A percentile compares a stretch with the other conserved stretches of the same genome.
Evolutionary conservation across 2,888 invertebrate species (phyloP).

Genomic region (Pteria penguin): DNA sequence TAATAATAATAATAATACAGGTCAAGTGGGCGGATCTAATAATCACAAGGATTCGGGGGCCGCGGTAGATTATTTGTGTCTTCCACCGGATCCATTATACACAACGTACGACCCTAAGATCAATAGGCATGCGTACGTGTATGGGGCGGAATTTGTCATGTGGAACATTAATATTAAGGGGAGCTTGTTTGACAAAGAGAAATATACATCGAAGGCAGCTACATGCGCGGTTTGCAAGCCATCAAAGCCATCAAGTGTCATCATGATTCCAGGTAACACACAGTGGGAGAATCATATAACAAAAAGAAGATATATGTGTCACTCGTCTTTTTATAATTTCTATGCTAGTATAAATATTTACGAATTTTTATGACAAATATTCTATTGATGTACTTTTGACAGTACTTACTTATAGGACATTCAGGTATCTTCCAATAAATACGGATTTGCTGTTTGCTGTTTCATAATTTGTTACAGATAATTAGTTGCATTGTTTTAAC

Average conservation of each 20-base stretch:
- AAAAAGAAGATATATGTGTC: too few species aligned
- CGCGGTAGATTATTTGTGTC: not conserved
- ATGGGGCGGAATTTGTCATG: not conserved
- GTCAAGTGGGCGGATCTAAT: not conserved
- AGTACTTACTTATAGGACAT: too few species aligned
- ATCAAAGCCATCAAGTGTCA: not conserved
- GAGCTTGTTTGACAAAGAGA: not conserved
- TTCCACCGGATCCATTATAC: not conserved
- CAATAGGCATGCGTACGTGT: not conserved
- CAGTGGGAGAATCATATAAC: too few species aligned
- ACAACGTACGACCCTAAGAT: not conserved
- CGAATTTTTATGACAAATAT: too few species aligned
- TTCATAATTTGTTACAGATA: too few species aligned
- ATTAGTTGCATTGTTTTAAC: too few species aligned
- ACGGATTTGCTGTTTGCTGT: too few species aligned
- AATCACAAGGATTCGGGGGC: not conserved
- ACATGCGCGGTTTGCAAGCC: not conserved
- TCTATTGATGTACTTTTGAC: too few species aligned
- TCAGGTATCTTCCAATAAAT: too few species aligned
- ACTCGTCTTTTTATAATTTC: too few species aligned
- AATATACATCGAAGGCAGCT: not conserved
- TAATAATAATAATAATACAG: too few species aligned
- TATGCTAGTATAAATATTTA: too few species aligned
- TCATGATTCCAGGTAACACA: constrained; percentile 8
- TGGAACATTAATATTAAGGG: not conserved